Conservation (phyloP, 1,140 invertebrate species). For the Euura saliciscinereae region DNA sequence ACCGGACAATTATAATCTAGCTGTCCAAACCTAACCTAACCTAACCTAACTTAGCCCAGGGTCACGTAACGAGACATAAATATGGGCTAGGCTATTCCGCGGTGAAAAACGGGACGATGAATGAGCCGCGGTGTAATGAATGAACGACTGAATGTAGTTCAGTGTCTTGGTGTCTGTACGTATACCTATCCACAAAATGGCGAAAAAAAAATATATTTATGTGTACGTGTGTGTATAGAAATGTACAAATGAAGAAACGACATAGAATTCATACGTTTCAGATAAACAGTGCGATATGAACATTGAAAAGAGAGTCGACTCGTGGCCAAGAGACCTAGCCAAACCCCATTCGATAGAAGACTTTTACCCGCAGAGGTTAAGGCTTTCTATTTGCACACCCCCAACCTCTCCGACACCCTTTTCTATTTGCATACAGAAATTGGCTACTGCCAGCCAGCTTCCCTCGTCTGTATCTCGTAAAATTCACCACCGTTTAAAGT, state of each 20-base stretch:
- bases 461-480: neutral
- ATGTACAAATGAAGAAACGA: conserved; percentile 16
- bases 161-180: too few relatives aligned
- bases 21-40: too few relatives aligned
- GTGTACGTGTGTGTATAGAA: neutral
- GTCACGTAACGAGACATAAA: neutral
- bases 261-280: conserved; percentile 15
- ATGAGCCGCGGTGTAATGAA: neutral
- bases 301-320: too few relatives aligned
- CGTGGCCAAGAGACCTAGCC: too few relatives aligned
- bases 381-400: conserved; percentile 62
- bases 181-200: too few relatives aligned
- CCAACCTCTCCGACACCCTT: conserved; percentile 48
- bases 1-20: too few relatives aligned
- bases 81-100: neutral
- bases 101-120: neutral
- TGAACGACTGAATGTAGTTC: too few relatives aligned
- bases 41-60: too few relatives aligned
- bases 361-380: conserved; percentile 44
- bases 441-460: conserved; percentile 41
- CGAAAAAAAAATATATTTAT: neutral
- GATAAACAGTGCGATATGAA: too few relatives aligned
- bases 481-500: too few relatives aligned
- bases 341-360: conserved; percentile 23
- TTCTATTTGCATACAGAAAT: conserved; percentile 62